Base-by-base conservation (phyloP, 2,797 vertebrate genomes). In the Anas bernieri region DNA sequence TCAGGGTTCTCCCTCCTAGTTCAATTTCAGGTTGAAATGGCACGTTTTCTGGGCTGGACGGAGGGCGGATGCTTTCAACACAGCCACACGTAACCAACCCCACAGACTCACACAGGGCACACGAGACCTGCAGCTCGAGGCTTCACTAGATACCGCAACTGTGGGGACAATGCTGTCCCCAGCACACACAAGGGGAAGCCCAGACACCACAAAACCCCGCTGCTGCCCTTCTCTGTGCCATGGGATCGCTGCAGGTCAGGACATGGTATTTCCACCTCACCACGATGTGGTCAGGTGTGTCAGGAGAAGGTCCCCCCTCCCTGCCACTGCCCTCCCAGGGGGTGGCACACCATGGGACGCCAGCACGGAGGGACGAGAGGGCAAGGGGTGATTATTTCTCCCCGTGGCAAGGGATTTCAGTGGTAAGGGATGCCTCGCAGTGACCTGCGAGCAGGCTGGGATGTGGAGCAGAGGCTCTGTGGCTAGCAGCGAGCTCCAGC, bases 21-120 rank as follows among this genome's bases (percentile, higher is more conserved):
- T 48, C 46, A 48, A 48, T 48, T 48, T 48, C 46, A 48, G 46
- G 25, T 1, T 63, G 59, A 84, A 78, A 45, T 1, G 30, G 45
- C 66, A 77, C 6, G 1, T 68, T 66, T 64, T 28, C 67, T 1
- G 0, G 0, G 0, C n/a, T 46, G 61, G 52, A 62, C 35, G 48
- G 67, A 30, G 33, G 33, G 50, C 35, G 7, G 35, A 30, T 1
- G 0, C 43, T 43, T 43, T 43, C 17, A 43, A 46, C 9, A 8
- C 4, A 70, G 39, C 35, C n/a, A 43, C 11, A 30, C 0, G 6
- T 21, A 52, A 55, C 12, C 66, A 43, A 25, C 54, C 16, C 46
- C 6, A 0, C 33, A 4, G 62, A 22, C 45, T 64, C 54, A 31
- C 58, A 4, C 0, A 16, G 1, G 12, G 0, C 39, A 48, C 55